Conservation (phyloP, 2,888 invertebrate genomes). For the Chalcis sispes region DNA sequence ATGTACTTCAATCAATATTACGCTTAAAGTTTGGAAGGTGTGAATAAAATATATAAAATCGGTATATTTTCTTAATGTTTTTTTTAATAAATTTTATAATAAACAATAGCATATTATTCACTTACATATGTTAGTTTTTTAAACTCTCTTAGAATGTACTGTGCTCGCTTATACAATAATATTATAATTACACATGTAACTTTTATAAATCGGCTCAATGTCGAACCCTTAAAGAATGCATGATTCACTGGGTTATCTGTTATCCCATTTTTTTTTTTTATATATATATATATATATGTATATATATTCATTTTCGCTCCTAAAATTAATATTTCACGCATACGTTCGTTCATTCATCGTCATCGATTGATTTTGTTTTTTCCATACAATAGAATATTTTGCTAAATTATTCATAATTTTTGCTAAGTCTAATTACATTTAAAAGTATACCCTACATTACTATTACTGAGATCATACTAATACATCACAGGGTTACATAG, state of each 20-base stretch:
- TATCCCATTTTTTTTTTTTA: conserved; percentile 53
- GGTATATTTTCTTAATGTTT: conserved; percentile 60
- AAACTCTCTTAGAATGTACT: conserved; percentile 71
- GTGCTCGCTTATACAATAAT: conserved; percentile 67
- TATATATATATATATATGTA: conserved; percentile 43
- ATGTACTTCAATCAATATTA: too few species aligned
- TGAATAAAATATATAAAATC: conserved; percentile 40
- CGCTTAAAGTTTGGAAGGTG: conserved; percentile 14
- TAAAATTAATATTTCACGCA: too few species aligned
- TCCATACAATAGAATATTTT: conserved; percentile 55
- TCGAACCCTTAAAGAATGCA: conserved; percentile 61
- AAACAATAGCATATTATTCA: conserved; percentile 71
- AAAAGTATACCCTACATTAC: conserved; percentile 73
- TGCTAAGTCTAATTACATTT: conserved; percentile 66
- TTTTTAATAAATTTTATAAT: conserved; percentile 68
- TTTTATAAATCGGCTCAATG: conserved; percentile 61
- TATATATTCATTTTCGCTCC: too few species aligned
- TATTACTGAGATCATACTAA: conserved; percentile 77
- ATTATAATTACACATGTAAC: conserved; percentile 67
- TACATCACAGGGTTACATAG: conserved; percentile 77
- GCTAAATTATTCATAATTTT: conserved; percentile 57
- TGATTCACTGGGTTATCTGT: conserved; percentile 67
- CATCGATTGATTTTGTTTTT: conserved; percentile 52
- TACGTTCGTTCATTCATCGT: conserved; percentile 38
- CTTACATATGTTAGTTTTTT: conserved; percentile 72